Base-by-base conservation (phyloP, 1,140 invertebrate genomes). In the Pogonomyrmex barbatus region DNA sequence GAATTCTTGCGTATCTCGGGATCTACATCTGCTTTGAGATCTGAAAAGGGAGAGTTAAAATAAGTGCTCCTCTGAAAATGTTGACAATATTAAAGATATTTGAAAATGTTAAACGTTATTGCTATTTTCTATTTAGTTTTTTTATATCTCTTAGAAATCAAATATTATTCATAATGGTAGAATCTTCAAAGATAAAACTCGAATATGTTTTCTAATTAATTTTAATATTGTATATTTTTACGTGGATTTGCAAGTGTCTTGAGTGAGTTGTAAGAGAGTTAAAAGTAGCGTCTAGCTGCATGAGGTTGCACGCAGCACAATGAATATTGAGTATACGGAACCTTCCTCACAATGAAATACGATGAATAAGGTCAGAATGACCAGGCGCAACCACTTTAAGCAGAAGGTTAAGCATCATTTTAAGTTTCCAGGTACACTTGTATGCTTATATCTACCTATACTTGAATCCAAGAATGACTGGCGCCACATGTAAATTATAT, bases 351-450 rank as follows among this genome's bases (percentile, higher is more conserved):
- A 60, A 60, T 30, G 52, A 58, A 60, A 60, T 39, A 30, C 39
- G 45, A 58, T 76, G 39, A 76, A 76, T 76, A 39, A 76, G 73
- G 54, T 76, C 73, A 76, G 54, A 58, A 24, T 56, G 24, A 76
- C 73, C 54, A 76, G 33, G 54, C 73, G 39, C 56, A 76, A 76
- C 39, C 54, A 76, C 73, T 76, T 76, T 76, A 60, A 76, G 54
- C 54, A 42, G 54, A 60, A 76, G 73, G 73, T 76, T 76, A 76
- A 76, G 73, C 24, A 60, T n/a, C 73, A 42, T 76, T 76, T 76
- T 76, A 76, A 58, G 54, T 56, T 75, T 14, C 52, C 54, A 73
- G 70, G 47, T 58, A 60, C 39, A 24, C 73, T 56, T 14, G n/a
- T 39, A 3, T 58, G 36, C 54, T 76, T 60, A 76, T 30, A 76